phyloP scores from a whole-genome alignment of 2,113 vertebrate species.

The Oryzias woworae region DNA sequence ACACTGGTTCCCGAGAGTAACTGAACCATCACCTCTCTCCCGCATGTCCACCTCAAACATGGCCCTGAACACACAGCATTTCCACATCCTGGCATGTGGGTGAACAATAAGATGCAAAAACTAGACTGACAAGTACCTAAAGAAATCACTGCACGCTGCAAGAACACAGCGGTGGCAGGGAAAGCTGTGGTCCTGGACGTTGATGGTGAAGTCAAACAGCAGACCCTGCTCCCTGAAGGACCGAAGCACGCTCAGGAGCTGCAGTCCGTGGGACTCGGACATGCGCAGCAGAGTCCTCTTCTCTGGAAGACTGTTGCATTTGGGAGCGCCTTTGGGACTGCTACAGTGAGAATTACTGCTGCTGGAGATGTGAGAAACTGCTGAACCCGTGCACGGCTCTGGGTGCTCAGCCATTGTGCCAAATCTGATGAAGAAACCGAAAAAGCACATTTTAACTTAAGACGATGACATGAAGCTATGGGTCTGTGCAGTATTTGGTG shows the following conservation, averaged over 20 bases:
- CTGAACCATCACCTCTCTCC: slow-evolving; percentile 89
- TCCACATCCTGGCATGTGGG: not conserved
- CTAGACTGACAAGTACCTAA: slow-evolving; percentile 79
- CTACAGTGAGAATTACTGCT: slow-evolving; percentile 9
- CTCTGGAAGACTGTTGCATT: slow-evolving; percentile 79
- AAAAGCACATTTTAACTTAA: not conserved
- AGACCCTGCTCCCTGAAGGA: slow-evolving; percentile 86
- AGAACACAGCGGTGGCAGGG: slow-evolving; percentile 94
- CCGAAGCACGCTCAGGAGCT: slow-evolving; percentile 86
- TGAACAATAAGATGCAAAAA: slow-evolving; percentile 4
- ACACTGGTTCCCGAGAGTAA: slow-evolving; percentile 88
- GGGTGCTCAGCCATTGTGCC: slow-evolving; percentile 45
- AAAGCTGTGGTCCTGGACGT: slow-evolving; percentile 84
- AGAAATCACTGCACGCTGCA: slow-evolving; percentile 96
- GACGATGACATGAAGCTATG: no score
- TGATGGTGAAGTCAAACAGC: slow-evolving; percentile 93
- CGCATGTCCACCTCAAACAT: slow-evolving; percentile 98
- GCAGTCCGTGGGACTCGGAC: slow-evolving; percentile 88
- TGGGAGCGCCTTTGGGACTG: slow-evolving; percentile 40
- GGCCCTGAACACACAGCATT: slow-evolving; percentile 72
- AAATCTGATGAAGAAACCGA: slow-evolving; percentile 6
- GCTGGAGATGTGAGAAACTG: slow-evolving; percentile 4
- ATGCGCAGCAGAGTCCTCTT: slow-evolving; percentile 79
- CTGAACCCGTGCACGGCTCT: slow-evolving; percentile 19
- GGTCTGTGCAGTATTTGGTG: no score